Base-by-base conservation (phyloP, 2,113 vertebrate genomes). In the Datnioides undecimradiatus region DNA sequence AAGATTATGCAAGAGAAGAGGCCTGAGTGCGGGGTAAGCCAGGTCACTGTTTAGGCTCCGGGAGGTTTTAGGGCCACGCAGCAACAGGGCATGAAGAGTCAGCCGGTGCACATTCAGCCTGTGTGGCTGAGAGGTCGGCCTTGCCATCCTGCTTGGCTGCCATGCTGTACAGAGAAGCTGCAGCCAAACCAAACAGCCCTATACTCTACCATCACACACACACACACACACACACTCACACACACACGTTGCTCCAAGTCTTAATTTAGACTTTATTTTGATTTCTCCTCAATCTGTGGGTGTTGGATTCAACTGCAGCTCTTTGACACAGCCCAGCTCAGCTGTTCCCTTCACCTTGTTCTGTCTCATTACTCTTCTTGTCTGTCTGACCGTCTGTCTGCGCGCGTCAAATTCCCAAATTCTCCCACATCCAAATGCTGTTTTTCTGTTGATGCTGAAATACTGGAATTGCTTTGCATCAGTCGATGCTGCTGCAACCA, bases 151-250 rank as follows among this genome's bases (percentile, higher is more conserved):
- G 77, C 63, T 87, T 73, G 66, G 76, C 83, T 82, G 81, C 59
- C 49, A 64, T 69, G 85, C 73, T 82, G 66, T 29, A 38, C 48
- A 54, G 83, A 54, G 60, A 2, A 27, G 31, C 49, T 54, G 5
- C 36, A 41, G 91, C 92, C 92, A 93, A 93, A 21, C 86, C 77
- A 93, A 92, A 91, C 87, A 92, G 67, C 46, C 34, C 41, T 34
- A 23, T 40, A 62, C 75, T 65, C 60, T 3, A 46, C 77, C 21
- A 29, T 66, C 76, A 27, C 63, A 54, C 54, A 49, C 86, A 51
- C 58, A 67, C 72, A 73, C 38, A 12, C 68, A 70, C 51, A 70
- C 65, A 74, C 62, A 72, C 54, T 68, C 67, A 77, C 40, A 80
- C 73, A 78, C 38, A 59, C 54, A 65, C 59, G 51, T 9, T 2